phyloP scores from a whole-genome alignment of 2,888 invertebrate genomes.

The Caenorhabditis panamensis region DNA sequence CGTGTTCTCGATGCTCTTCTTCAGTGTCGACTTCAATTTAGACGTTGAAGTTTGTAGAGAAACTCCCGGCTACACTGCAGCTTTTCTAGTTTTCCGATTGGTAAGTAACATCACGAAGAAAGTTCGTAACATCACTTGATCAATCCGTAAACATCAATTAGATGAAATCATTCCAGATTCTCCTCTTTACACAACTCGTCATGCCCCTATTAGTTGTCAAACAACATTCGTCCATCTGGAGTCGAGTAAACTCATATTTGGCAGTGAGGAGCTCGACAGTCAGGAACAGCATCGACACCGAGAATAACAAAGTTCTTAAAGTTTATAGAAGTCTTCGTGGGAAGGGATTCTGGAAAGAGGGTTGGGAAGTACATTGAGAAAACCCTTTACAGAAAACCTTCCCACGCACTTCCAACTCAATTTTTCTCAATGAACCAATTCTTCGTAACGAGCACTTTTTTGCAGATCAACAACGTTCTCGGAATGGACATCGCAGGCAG shows the following conservation, averaged over 20 bases:
- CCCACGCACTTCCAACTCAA: neutral
- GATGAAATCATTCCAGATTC: conserved; percentile 29
- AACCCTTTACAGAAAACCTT: neutral
- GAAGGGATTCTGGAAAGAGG: neutral
- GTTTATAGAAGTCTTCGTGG: conserved; percentile 18
- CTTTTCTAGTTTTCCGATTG: conserved; percentile 55
- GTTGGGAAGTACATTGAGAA: neutral
- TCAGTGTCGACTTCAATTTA: conserved; percentile 55
- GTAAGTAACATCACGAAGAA: conserved; percentile 19
- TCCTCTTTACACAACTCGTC: conserved; percentile 39
- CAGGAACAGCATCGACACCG: conserved; percentile 23
- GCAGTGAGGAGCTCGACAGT: conserved; percentile 35
- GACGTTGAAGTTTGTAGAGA: conserved; percentile 48
- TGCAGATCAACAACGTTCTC: conserved; percentile 60
- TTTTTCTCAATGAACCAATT: neutral
- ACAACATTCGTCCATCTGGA: conserved; percentile 52
- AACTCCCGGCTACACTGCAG: conserved; percentile 30
- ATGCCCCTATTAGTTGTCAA: conserved; percentile 55
- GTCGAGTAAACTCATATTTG: conserved; percentile 25
- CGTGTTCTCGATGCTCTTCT: conserved; percentile 50
- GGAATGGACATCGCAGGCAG: conserved; percentile 51
- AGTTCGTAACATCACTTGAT: too few species aligned
- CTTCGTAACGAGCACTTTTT: neutral
- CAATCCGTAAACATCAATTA: neutral
- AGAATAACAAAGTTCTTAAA: conserved; percentile 54